Evolutionary conservation across 2,797 vertebrate genomes (phyloP).

Genomic region (Sebastes minor): DNA sequence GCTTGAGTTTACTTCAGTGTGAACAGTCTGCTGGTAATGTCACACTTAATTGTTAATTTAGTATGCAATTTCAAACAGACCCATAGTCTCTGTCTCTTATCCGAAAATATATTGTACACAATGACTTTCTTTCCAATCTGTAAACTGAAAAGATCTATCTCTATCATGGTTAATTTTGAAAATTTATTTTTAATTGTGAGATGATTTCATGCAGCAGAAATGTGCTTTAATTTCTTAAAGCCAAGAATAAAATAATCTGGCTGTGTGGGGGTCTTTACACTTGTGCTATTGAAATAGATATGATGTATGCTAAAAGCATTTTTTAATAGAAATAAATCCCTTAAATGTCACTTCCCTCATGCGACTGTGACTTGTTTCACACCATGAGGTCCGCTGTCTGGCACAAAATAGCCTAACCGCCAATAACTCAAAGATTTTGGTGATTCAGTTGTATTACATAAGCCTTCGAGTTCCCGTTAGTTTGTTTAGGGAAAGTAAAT

Average conservation of each 20-base stretch:
- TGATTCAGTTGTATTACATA: slow-evolving; percentile 61
- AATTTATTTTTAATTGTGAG: not conserved
- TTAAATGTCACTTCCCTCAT: not conserved
- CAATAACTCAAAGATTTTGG: slow-evolving; percentile 16
- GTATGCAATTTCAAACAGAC: not conserved
- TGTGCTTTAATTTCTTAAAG: not conserved
- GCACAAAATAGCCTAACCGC: slow-evolving; percentile 5
- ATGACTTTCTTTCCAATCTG: not conserved
- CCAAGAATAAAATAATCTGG: not conserved
- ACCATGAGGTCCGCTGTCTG: not conserved
- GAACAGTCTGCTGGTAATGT: not conserved
- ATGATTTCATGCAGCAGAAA: not conserved
- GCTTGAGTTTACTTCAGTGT: not conserved
- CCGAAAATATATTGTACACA: not conserved
- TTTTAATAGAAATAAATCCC: not conserved
- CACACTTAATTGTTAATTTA: not conserved
- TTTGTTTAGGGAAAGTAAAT: slow-evolving; percentile 72
- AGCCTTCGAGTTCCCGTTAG: slow-evolving; percentile 47
- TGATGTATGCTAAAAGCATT: not conserved
- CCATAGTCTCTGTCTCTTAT: not conserved
- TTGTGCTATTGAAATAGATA: not conserved
- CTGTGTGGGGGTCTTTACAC: not conserved
- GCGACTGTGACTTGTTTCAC: not conserved
- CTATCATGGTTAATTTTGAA: not conserved
- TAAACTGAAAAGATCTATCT: not conserved